These are phyloP conservation scores for Phoenoteleia sp. DNA, from an alignment of 2,888 invertebrate species.

Conservation along the genomic window DNA sequence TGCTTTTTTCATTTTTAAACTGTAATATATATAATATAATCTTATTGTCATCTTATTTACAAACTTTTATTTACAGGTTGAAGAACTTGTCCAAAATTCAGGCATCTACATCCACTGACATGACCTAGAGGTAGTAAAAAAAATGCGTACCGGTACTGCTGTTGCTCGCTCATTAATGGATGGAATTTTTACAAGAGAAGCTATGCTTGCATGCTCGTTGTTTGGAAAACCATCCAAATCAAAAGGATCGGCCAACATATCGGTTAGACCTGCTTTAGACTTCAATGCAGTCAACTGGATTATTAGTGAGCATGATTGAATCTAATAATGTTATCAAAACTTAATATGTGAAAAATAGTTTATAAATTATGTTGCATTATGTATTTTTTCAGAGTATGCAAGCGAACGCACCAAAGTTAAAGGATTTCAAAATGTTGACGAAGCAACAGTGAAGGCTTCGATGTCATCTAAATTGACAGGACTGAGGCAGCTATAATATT, in stretches of 20 bases:
- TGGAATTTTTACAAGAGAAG: neutral
- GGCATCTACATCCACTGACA: neutral
- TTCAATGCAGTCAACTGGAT: neutral
- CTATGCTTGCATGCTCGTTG: neutral
- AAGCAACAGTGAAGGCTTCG: too few relatives aligned
- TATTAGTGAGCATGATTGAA: neutral
- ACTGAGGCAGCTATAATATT: too few relatives aligned
- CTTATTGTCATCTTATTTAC: neutral
- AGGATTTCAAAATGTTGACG: too few relatives aligned
- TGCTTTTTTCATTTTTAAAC: neutral
- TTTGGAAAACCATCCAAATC: neutral
- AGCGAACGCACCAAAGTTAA: too few relatives aligned
- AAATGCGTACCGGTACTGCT: neutral
- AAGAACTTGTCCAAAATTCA: neutral
- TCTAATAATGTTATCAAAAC: neutral
- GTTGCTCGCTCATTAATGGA: neutral
- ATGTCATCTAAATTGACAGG: too few relatives aligned
- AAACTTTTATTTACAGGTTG: neutral
- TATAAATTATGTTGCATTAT: too few relatives aligned
- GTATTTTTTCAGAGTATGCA: too few relatives aligned
- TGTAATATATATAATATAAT: neutral
- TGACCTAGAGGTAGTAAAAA: neutral
- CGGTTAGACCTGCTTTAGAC: neutral
- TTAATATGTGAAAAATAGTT: too few relatives aligned
- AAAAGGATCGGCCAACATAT: neutral